Evolutionary conservation across 2,797 vertebrate genomes (phyloP), one percentile per base, ranked within the genome.

Genomic region (Centroberyx gerrardi): DNA sequence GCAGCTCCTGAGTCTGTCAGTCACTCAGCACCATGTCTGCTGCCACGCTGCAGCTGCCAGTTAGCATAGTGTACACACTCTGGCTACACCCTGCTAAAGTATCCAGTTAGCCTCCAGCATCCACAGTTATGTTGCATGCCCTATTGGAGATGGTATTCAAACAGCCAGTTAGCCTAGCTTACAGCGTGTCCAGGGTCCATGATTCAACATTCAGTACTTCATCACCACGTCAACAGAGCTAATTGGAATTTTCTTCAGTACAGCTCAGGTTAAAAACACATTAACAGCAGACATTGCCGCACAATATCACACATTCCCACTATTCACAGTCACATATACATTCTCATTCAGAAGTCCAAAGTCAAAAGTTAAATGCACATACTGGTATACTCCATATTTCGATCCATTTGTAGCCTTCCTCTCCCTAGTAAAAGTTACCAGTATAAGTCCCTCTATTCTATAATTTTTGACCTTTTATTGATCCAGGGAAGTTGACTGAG

Each of bases 21-120:
- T 96, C 95, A 94, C 91, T 96, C 94, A 90, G 85, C 82, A 80
- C 82, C 74, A 84, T 68, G 33, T 94, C 94, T 93, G 89, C 91
- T 94, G 91, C 86, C 89, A 84, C 65, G 83, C 91, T 85, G 87
- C 92, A 85, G 90, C 92, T 90, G 88, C 94, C 92, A 93, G 15
- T 74, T 82, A 92, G 92, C 69, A 90, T 28, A 91, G 86, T 88
- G 93, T 90, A 80, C 67, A 87, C 74, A 90, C 80, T 93, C 81
- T 76, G 86, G 92, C 88, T 93, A 90, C 93, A 95, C 84, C 89
- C 82, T 28, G 76, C 46, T 76, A 76, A 68, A 82, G 64, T 77
- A 72, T 80, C 83, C 81, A 79, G 59, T 84, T 61, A 83, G 80
- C 73, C 58, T 27, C 60, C 13, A 42, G 55, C 74, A 80, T 81